Evolutionary conservation across 2,113 vertebrate species (phyloP), one percentile per base, ranked within the genome.

Genomic region (Nipponia nippon): DNA sequence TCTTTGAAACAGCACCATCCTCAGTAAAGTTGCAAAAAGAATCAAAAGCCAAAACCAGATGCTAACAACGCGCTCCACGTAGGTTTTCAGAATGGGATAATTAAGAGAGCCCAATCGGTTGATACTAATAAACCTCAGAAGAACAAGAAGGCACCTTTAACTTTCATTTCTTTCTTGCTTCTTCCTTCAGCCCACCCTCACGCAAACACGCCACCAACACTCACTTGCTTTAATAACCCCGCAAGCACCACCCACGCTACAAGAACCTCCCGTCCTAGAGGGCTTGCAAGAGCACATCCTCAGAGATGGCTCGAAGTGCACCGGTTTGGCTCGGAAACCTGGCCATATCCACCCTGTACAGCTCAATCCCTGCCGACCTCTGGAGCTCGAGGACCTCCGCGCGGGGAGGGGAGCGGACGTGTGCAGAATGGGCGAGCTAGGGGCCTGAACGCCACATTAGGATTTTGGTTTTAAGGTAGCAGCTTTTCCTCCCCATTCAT

Each of bases 1-100:
- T 36, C 94, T 71, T 13, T 38, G 62, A 91, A 91, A 89, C 70
- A 96, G 97, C 95, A 96, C 94, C 93, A 83, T 89, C 83, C 83
- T 87, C 81, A 65, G 61, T 19, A 15, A 95, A 82, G 55, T 49
- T n/a, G 69, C 40, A 44, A 61, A 88, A 83, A 59, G 9, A 85
- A 69, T 34, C 40, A 46, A 75, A 94, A 89, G 87, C 81, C 89
- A 86, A 90, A 91, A 40, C 56, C 65, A 82, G 76, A 66, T 46
- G 76, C 70, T 63, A 76, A 91, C 49, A 62, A 71, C 73, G 18
- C 49, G n/a, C 62, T 85, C 53, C 20, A 19, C 0, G 8, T 0
- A 42, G 65, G n/a, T 55, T 58, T 80, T 70, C 81, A 83, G 52
- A 79, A 66, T 1, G 38, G 80, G 94, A 7, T 40, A 52, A 2